Base-by-base conservation (phyloP, 2,113 vertebrate species). In the Clarias magur region DNA sequence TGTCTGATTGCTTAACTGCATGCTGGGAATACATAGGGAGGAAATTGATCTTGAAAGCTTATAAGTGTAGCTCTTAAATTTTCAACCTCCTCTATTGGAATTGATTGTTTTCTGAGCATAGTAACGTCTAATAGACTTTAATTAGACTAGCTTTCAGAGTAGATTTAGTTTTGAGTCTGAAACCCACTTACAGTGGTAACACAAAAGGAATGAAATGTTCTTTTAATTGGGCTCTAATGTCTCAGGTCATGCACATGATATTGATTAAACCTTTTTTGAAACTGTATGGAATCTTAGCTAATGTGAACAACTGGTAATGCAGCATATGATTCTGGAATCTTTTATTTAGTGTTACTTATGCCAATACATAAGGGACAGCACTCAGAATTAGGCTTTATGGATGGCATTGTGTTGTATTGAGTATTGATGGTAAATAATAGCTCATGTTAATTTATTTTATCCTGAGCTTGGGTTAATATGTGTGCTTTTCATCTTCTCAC, bases 1-100 rank as follows among this genome's bases (percentile, higher is more conserved):
- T 81, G 67, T 86, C 80, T 88, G 91, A 92, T 94, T 92, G 88
- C 93, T 92, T 88, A 87, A 89, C 90, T 88, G 48, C 90, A 88
- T 87, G 89, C 90, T 88, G 88, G 56, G 65, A 60, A 80, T 81
- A 88, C 85, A 88, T 11, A 83, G 88, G 80, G 73, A 76, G 87
- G 84, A 25, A 89, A 93, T 91, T 88, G 56, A 88, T 87, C 84
- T 82, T 56, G 57, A 82, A 87, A 85, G 78, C 82, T 75, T 73
- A 84, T 82, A 67, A 83, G 38, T 53, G 59, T 84, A 70, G 67
- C 62, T 87, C 15, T 27, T 80, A 3, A 53, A 79, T 68, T 76
- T 87, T 30, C 25, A 86, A 57, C 80, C 48, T 7, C 30, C 5
- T 72, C 48, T 65, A 83, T 80, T 79, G 70, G 73, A 72, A 78